These are phyloP conservation scores for Drosophila oshimai DNA, from an alignment of 1,140 invertebrate species.

Conservation along the genomic window DNA sequence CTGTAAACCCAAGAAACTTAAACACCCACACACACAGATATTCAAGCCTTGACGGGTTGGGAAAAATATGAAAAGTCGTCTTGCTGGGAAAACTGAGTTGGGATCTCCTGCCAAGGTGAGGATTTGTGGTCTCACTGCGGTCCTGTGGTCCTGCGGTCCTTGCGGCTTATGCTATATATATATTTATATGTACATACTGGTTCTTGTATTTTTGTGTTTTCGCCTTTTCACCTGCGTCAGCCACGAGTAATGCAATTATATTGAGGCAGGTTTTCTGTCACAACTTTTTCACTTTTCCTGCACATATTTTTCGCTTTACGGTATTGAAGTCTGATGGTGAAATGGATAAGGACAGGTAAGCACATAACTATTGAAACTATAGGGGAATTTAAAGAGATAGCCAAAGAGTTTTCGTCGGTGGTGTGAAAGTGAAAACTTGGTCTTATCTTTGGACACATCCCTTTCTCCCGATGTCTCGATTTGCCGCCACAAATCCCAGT, in stretches of 20 bases:
- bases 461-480: neutral
- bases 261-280: conserved; percentile 66
- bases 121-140: conserved; percentile 56
- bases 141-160: conserved; percentile 44
- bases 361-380: conserved; percentile 8
- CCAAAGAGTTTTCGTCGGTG: neutral
- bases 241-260: conserved; percentile 74
- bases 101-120: conserved; percentile 39
- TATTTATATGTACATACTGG: neutral
- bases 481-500: conserved; percentile 30
- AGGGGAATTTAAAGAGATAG: neutral
- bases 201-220: neutral
- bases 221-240: conserved; percentile 48
- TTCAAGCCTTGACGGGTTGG: conserved; percentile 41
- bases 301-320: conserved; percentile 34
- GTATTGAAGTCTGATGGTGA: conserved; percentile 33
- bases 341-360: conserved; percentile 8
- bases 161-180: conserved; percentile 8
- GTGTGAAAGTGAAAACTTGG: conserved; percentile 16
- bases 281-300: conserved; percentile 58
- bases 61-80: conserved; percentile 73
- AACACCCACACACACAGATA: neutral
- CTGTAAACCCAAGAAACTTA: conserved; percentile 8
- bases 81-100: conserved; percentile 44
- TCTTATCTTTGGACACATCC: neutral